Percentiles rank a stretch among this genome's conserved stretches.
These are phyloP conservation scores for Meloidogyne floridensis DNA, from an alignment of 1,140 invertebrate species.

Conservation along the genomic window DNA sequence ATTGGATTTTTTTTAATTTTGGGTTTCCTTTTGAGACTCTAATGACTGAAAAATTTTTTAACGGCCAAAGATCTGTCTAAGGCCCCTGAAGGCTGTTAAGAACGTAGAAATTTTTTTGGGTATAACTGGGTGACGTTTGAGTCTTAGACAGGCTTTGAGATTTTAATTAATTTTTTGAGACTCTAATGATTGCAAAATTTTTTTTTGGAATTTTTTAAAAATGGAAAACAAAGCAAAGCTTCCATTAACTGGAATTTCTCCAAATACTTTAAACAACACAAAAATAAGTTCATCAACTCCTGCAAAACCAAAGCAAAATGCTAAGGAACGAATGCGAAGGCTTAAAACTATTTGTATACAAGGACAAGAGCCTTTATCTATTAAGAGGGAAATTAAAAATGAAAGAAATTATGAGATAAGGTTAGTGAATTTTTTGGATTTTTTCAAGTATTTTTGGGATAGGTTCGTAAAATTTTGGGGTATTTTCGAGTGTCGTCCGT, in stretches of 20 bases:
- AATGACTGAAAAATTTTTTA: too few species aligned
- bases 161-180: neutral
- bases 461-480: too few species aligned
- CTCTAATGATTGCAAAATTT: neutral
- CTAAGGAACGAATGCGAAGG: slow-evolving; percentile 29
- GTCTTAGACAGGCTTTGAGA: too few species aligned
- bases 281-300: neutral
- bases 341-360: slow-evolving; percentile 31
- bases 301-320: neutral
- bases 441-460: too few species aligned
- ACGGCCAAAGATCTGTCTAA: too few species aligned
- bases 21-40: too few species aligned
- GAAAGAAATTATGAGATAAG: slow-evolving; percentile 16
- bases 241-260: neutral
- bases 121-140: too few species aligned
- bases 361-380: slow-evolving; percentile 12
- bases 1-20: too few species aligned
- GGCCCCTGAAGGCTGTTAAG: too few species aligned
- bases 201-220: neutral
- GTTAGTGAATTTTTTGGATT: neutral
- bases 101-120: too few species aligned
- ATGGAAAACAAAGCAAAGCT: neutral
- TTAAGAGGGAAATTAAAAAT: neutral
- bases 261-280: neutral
- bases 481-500: too few species aligned